Conservation (phyloP, 2,888 invertebrate species). For the Drosophila prostipennis region DNA sequence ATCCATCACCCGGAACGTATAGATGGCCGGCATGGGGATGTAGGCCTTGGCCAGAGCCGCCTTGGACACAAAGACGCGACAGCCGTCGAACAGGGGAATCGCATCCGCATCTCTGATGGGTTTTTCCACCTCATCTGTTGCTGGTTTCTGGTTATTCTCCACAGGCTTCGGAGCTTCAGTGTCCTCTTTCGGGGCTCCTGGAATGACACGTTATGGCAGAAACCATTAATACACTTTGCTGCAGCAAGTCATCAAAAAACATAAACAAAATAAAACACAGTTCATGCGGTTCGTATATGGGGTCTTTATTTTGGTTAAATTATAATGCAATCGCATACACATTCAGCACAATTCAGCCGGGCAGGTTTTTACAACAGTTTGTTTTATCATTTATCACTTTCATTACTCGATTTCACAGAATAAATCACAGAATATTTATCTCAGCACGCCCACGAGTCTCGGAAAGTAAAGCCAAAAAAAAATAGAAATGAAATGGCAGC, state of each 20-base stretch:
- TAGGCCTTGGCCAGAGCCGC: slow-evolving; percentile 80
- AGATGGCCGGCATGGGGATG: slow-evolving; percentile 81
- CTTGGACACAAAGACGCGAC: slow-evolving; percentile 81
- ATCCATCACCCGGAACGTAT: slow-evolving; percentile 81
- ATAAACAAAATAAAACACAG: slow-evolving; percentile 48
- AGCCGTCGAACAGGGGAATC: slow-evolving; percentile 83
- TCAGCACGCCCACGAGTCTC: slow-evolving; percentile 29
- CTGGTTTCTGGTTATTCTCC: not conserved
- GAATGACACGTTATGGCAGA: slow-evolving; percentile 1
- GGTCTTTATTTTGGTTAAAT: slow-evolving; percentile 24
- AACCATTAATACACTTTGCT: not conserved
- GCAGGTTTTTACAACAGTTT: not conserved
- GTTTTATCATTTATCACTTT: slow-evolving; percentile 2
- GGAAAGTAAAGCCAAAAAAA: slow-evolving; percentile 7
- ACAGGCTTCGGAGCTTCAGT: not conserved
- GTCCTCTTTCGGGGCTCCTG: slow-evolving; percentile 8
- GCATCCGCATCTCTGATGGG: slow-evolving; percentile 27
- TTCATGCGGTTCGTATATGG: slow-evolving; percentile 8
- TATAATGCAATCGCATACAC: slow-evolving; percentile 1
- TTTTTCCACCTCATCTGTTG: not conserved
- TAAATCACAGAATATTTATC: slow-evolving; percentile 14
- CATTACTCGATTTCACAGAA: not conserved
- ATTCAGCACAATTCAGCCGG: slow-evolving; percentile 1
- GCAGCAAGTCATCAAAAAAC: not conserved
- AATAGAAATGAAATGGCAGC: slow-evolving; percentile 8